Base-by-base conservation (phyloP, 2,888 invertebrate genomes). In the Odontocolon sp. region DNA sequence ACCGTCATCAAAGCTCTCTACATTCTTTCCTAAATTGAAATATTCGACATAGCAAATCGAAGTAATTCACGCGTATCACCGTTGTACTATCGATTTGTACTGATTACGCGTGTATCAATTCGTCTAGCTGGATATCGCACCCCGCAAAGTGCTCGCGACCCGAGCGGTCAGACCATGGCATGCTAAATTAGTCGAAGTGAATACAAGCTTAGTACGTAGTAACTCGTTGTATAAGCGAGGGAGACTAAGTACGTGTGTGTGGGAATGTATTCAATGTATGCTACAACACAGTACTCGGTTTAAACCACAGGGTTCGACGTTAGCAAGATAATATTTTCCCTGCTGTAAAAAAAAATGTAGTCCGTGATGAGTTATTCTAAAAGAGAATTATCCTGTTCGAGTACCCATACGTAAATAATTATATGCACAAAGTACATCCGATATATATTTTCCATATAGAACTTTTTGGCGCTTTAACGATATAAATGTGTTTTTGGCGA, bases 91-190 rank as follows among this genome's bases (percentile, higher is more conserved):
- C 70, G 54, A 76, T 76, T 71, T 47, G 31, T 38, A 52, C 38
- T 40, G 75, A 75, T 75, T 75, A 75, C 69, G 63, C 64, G 33
- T 66, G 52, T 61, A 76, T 21, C 75, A 47, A 61, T 66, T 45
- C 61, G 70, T 61, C 42, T 31, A 57, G 11, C 61, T 23, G 56
- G 31, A 45, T 45, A 45, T 31, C 23, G 56, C 28, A 54, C 42
- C 28, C 26, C 18, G 42, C 36, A 45, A 42, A 33, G 33, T 28
- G 52, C 28, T 63, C 31, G 67, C 50, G 33, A 47, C 33, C 50
- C 38, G 33, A 38, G 56, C 33, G 67, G 67, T 56, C 31, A 3
- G 31, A 57, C 68, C 71, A 36, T 56, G 33, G 63, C 21, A 71
- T 50, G 77, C 63, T 56, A 64, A 77, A 77, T 77, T 77, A 72